Evolutionary conservation across 1,140 invertebrate species (phyloP).

Genomic region (Schlechtendalia chinensis): DNA sequence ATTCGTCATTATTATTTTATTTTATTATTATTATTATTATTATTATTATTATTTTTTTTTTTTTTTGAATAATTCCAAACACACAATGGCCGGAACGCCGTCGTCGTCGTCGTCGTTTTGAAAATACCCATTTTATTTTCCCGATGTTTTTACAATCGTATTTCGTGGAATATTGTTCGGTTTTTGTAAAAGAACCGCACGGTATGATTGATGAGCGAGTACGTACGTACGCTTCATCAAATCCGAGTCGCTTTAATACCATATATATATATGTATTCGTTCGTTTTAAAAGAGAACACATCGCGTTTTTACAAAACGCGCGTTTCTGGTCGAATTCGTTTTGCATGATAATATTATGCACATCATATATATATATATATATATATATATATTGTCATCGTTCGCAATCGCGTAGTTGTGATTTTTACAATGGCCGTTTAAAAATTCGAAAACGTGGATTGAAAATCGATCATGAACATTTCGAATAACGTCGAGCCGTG

Average conservation of each 20-base stretch:
- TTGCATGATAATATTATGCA: too few species aligned
- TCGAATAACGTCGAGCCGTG: too few species aligned
- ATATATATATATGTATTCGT: not conserved
- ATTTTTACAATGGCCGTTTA: too few species aligned
- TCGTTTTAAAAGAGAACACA: not conserved
- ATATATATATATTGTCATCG: not conserved
- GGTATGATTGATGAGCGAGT: conserved; percentile 16
- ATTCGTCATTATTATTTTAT: not conserved
- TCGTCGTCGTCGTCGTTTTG: not conserved
- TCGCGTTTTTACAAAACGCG: not conserved
- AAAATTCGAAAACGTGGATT: too few species aligned
- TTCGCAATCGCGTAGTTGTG: not conserved
- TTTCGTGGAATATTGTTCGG: not conserved
- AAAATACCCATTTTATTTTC: conserved; percentile 1
- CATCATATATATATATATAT: too few species aligned
- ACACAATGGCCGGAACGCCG: not conserved
- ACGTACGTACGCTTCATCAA: conserved; percentile 15
- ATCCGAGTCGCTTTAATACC: not conserved
- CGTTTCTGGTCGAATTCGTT: not conserved
- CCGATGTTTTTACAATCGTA: not conserved
- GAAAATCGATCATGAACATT: too few species aligned
- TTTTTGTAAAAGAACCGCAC: not conserved
- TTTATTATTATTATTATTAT: too few species aligned
- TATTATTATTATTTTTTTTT: too few species aligned
- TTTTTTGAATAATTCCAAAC: not conserved